Evolutionary conservation across 2,797 vertebrate species (phyloP).

Genomic region (Pogoniulus pusillus): DNA sequence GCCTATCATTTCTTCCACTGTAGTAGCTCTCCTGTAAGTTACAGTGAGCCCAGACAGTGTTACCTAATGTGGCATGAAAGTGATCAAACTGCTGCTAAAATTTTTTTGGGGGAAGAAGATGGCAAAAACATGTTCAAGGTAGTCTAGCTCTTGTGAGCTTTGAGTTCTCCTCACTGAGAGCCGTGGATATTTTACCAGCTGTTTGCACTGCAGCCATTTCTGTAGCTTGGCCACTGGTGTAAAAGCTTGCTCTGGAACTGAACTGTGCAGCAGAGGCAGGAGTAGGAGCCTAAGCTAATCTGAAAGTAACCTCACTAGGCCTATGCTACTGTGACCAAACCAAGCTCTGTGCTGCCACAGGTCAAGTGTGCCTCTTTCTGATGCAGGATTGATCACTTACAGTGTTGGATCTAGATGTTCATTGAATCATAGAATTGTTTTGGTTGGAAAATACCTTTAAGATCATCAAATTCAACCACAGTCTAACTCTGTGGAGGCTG

Average conservation of each 20-base stretch:
- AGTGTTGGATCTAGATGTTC: not conserved
- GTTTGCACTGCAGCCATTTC: accelerated
- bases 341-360: not conserved
- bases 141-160: not conserved
- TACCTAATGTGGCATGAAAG: not conserved
- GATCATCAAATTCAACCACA: no score
- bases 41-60: not conserved
- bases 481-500: no score
- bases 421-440: not conserved
- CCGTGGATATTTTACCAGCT: not conserved
- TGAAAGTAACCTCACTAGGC: not conserved
- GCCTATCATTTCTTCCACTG: not conserved
- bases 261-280: accelerated
- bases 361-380: not conserved
- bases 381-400: not conserved
- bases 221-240: accelerated
- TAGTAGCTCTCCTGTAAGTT: not conserved
- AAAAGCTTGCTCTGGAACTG: not conserved
- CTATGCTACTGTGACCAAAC: not conserved
- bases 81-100: not conserved
- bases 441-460: no score
- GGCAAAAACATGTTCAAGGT: not conserved
- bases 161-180: not conserved
- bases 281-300: not conserved
- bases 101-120: not conserved